These are phyloP conservation scores for Mugil cephalus DNA, from an alignment of 2,113 vertebrate species.

Conservation along the genomic window DNA sequence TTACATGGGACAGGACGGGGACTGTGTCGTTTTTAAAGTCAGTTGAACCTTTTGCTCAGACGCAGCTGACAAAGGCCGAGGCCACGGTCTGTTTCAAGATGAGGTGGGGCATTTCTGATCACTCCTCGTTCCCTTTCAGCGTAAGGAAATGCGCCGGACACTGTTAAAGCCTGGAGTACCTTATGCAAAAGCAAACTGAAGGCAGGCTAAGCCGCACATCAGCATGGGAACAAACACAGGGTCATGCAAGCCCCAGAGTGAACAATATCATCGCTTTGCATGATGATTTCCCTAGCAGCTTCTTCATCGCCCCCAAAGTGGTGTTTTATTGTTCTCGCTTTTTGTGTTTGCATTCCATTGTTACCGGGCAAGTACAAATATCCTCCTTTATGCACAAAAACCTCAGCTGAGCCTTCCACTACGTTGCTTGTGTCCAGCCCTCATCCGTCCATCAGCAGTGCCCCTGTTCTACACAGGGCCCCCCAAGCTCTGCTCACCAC, in stretches of 20 bases:
- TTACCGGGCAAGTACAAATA: conserved; percentile 80
- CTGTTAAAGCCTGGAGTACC: conserved; percentile 72
- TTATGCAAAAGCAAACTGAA: conserved; percentile 79
- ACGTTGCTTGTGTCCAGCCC: conserved; percentile 54
- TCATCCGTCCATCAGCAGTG: conserved; percentile 80
- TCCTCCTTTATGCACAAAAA: conserved; percentile 71
- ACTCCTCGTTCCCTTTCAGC: conserved; percentile 73
- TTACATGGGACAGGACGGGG: conserved; percentile 11
- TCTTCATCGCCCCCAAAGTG: conserved; percentile 73
- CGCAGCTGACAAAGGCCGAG: conserved; percentile 46
- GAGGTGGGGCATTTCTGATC: conserved; percentile 66
- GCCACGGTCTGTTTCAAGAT: conserved; percentile 58
- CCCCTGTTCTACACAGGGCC: conserved; percentile 60
- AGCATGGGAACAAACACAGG: conserved; percentile 73
- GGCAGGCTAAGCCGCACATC: conserved; percentile 74
- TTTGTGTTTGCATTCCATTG: conserved; percentile 80
- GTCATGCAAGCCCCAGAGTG: conserved; percentile 57
- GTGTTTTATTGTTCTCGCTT: conserved; percentile 72
- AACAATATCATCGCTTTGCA: conserved; percentile 84
- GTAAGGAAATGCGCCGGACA: conserved; percentile 81
- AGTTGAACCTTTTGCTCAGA: conserved; percentile 50
- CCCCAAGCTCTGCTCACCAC: conserved; percentile 58
- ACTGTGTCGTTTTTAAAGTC: conserved; percentile 29
- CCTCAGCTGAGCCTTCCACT: conserved; percentile 56
- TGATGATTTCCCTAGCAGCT: conserved; percentile 83